phyloP scores from a whole-genome alignment of 1,140 invertebrate genomes.

The Stegodyphus dumicola region DNA sequence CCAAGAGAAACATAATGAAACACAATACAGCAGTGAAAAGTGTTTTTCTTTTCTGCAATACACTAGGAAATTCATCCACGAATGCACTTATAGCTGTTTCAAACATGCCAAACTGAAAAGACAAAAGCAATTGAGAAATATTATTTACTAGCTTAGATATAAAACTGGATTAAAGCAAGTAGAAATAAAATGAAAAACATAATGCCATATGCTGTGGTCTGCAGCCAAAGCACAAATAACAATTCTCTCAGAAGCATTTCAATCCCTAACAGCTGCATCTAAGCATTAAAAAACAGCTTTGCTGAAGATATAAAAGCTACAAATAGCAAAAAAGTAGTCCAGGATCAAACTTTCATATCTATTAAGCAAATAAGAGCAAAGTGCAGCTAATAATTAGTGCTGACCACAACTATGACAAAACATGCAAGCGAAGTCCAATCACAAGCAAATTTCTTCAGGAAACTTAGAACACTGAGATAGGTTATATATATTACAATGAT shows the following conservation, averaged over 20 bases:
- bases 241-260: neutral
- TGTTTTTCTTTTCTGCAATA: conserved; percentile 48
- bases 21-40: conserved; percentile 66
- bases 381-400: conserved; percentile 47
- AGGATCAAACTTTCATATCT: neutral
- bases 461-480: neutral
- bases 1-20: conserved; percentile 69
- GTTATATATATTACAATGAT: neutral
- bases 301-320: conserved; percentile 7
- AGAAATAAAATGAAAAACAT: neutral
- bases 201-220: conserved; percentile 44
- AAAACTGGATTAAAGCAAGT: neutral
- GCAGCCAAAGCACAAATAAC: conserved; percentile 37
- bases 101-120: conserved; percentile 63
- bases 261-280: neutral
- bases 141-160: neutral
- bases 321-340: neutral
- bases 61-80: conserved; percentile 51
- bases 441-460: neutral
- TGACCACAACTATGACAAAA: conserved; percentile 49
- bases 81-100: conserved; percentile 59
- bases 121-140: conserved; percentile 11
- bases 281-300: neutral
- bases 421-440: conserved; percentile 31
- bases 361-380: conserved; percentile 19